phyloP scores from a whole-genome alignment of 2,888 invertebrate genomes.

The Drosophila mettleri region DNA sequence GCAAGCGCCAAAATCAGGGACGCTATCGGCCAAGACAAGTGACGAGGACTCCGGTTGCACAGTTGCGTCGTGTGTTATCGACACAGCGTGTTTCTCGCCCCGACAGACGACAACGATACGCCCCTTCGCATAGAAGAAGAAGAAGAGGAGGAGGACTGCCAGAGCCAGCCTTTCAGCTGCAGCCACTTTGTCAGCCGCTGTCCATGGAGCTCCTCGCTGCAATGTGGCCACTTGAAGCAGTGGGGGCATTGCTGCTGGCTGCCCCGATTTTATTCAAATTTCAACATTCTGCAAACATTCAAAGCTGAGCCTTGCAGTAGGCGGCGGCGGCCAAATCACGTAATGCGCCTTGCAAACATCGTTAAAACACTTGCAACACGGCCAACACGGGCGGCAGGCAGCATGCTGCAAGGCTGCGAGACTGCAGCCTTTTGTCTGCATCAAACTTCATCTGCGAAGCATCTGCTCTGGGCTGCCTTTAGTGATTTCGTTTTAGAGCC shows the following conservation, averaged over 20 bases:
- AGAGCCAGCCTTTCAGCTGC: background rate
- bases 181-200: conserved; percentile 28
- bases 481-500: conserved; percentile 60
- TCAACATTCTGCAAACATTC: conserved; percentile 71
- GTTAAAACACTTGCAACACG: conserved; percentile 75
- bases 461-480: background rate
- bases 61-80: conserved; percentile 25
- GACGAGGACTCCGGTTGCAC: background rate
- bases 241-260: conserved; percentile 1
- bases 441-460: background rate
- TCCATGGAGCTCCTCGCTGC: background rate
- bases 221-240: conserved; percentile 13
- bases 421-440: conserved; percentile 6
- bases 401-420: conserved; percentile 9
- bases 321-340: conserved; percentile 73
- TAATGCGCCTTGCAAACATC: conserved; percentile 79
- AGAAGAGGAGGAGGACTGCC: background rate
- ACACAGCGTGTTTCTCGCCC: conserved; percentile 49
- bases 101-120: conserved; percentile 41
- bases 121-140: background rate
- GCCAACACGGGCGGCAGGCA: conserved; percentile 21
- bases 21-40: conserved; percentile 1
- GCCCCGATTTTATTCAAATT: conserved; percentile 72
- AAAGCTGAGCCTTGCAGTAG: conserved; percentile 36
- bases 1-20: conserved; percentile 36